These are phyloP conservation scores for Hydrocynus forskahlii DNA, from an alignment of 2,797 vertebrate species.

Conservation along the genomic window DNA sequence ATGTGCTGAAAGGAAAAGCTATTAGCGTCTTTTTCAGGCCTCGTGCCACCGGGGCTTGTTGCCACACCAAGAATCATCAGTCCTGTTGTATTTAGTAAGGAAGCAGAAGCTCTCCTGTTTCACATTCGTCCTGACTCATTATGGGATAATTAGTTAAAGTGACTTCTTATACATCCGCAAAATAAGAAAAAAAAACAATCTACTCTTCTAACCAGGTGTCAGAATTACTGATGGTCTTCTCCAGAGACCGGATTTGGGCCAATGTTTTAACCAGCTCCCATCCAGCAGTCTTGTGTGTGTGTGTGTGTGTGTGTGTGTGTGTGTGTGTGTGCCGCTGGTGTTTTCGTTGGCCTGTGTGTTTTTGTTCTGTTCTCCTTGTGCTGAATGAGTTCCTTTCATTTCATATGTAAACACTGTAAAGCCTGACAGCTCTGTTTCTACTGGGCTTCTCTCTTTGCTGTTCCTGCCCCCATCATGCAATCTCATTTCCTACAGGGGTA, in stretches of 20 bases:
- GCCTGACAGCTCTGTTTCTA: neutral
- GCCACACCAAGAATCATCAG: neutral
- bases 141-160: conserved; percentile 12
- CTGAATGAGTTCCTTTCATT: conserved; percentile 29
- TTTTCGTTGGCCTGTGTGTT: neutral
- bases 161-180: neutral
- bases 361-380: neutral
- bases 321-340: neutral
- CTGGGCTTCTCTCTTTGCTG: neutral
- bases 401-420: conserved; percentile 7
- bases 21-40: neutral
- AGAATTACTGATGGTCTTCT: neutral
- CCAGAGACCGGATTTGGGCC: neutral
- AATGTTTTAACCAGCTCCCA: neutral
- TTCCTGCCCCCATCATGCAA: neutral
- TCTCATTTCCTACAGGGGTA: neutral
- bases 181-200: neutral
- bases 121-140: conserved; percentile 34
- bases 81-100: conserved; percentile 15
- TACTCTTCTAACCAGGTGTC: neutral
- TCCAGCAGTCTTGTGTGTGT: neutral
- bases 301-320: neutral
- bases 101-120: conserved; percentile 53
- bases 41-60: neutral
- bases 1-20: neutral